Conservation (phyloP, 2,797 vertebrate genomes). For the Coreius guichenoti region DNA sequence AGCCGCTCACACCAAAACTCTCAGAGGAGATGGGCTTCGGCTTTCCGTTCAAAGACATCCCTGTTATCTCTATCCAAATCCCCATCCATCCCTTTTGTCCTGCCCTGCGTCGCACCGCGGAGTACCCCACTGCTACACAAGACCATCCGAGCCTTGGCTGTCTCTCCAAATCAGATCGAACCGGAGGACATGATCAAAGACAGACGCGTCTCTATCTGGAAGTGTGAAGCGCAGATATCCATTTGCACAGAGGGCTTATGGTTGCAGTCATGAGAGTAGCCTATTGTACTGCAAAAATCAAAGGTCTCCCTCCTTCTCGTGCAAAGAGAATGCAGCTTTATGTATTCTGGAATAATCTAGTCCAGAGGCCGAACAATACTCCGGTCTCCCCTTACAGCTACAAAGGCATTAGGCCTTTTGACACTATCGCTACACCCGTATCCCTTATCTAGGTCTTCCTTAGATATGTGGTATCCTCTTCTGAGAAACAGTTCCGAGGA, state of each 20-base stretch:
- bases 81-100: slow-evolving; percentile 37
- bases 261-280: slow-evolving; percentile 22
- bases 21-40: slow-evolving; percentile 1
- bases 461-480: slow-evolving; percentile 54
- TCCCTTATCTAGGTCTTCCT: slow-evolving; percentile 49
- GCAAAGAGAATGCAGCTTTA: slow-evolving; percentile 42
- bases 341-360: slow-evolving; percentile 52
- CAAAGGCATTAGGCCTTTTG: slow-evolving; percentile 52
- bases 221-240: slow-evolving; percentile 41
- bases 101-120: not conserved
- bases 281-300: slow-evolving; percentile 38
- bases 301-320: slow-evolving; percentile 43
- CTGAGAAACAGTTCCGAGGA: slow-evolving; percentile 45
- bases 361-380: slow-evolving; percentile 43
- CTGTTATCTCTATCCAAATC: slow-evolving; percentile 43
- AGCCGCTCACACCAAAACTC: slow-evolving; percentile 10
- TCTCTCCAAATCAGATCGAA: slow-evolving; percentile 39
- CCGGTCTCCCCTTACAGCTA: slow-evolving; percentile 48
- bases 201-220: slow-evolving; percentile 28
- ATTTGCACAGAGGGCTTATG: slow-evolving; percentile 29
- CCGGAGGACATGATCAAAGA: slow-evolving; percentile 50
- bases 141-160: slow-evolving; percentile 13
- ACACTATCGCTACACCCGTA: slow-evolving; percentile 53
- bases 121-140: slow-evolving; percentile 10
- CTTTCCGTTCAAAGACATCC: not conserved